Percentiles rank a stretch among this genome's conserved stretches.
phyloP scores from a whole-genome alignment of 2,888 invertebrate species.

The Lumbricus terrestris region DNA sequence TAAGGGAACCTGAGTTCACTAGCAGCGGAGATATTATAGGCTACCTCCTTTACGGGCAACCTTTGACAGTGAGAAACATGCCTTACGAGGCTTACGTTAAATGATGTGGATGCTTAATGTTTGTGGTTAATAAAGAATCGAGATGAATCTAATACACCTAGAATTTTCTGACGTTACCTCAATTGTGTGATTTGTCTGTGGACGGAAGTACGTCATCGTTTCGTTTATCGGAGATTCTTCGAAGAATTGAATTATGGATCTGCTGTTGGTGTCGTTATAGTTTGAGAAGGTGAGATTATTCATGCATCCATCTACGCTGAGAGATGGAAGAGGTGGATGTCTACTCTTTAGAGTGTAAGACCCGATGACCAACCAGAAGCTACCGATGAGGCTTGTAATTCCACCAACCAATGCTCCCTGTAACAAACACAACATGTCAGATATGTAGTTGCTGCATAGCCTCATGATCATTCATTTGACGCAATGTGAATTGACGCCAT shows the following conservation, averaged over 20 bases:
- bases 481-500: neutral
- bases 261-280: neutral
- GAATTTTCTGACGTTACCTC: neutral
- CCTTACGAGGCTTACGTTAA: too few relatives aligned
- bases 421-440: neutral
- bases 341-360: neutral
- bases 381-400: neutral
- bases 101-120: too few relatives aligned
- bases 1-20: too few relatives aligned
- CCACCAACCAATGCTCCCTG: neutral
- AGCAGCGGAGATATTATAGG: too few relatives aligned
- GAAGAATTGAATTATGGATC: neutral
- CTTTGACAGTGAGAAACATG: too few relatives aligned
- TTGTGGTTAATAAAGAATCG: too few relatives aligned
- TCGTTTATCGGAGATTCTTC: neutral
- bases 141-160: too few relatives aligned
- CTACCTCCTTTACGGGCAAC: too few relatives aligned
- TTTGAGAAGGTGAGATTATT: neutral
- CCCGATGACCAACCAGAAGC: neutral
- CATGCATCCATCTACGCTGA: neutral
- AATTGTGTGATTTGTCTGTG: neutral
- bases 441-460: neutral
- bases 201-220: neutral
- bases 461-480: neutral
- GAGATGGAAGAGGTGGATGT: neutral